These are phyloP conservation scores for Perccottus glenii DNA, from an alignment of 2,113 vertebrate species.

Conservation along the genomic window DNA sequence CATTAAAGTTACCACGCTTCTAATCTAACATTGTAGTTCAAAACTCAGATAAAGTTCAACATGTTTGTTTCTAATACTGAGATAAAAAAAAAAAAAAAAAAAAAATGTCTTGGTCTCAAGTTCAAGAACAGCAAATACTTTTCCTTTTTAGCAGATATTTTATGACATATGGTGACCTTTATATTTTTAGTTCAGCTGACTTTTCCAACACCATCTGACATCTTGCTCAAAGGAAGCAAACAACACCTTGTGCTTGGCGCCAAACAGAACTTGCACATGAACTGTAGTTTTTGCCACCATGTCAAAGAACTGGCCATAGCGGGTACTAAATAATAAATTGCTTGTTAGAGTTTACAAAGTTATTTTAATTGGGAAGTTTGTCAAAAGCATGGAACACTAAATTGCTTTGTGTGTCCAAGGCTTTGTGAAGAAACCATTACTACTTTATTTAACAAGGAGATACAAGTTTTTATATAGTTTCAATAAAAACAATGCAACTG, in stretches of 20 bases:
- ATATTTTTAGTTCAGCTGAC: slow-evolving; percentile 10
- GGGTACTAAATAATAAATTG: not conserved
- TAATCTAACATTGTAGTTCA: no score
- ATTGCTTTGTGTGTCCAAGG: no score
- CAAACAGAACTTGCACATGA: not conserved
- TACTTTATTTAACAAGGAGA: no score
- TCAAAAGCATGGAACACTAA: no score
- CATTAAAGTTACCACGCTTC: no score
- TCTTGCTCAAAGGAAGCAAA: not conserved
- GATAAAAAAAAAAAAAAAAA: no score
- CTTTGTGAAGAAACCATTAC: no score
- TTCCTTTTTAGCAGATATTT: slow-evolving; percentile 6
- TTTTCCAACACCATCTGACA: slow-evolving; percentile 3
- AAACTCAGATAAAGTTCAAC: no score
- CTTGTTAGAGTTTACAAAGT: not conserved
- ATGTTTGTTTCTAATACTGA: no score
- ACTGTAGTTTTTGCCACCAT: not conserved
- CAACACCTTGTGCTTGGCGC: not conserved
- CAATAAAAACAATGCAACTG: no score
- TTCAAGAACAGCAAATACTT: not conserved
- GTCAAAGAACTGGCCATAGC: not conserved
- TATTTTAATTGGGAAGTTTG: not conserved
- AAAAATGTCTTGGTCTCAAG: no score
- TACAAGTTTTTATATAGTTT: no score
- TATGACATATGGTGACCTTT: not conserved